phyloP scores from a whole-genome alignment of 2,113 vertebrate species.

The Tragelaphus imberbis region DNA sequence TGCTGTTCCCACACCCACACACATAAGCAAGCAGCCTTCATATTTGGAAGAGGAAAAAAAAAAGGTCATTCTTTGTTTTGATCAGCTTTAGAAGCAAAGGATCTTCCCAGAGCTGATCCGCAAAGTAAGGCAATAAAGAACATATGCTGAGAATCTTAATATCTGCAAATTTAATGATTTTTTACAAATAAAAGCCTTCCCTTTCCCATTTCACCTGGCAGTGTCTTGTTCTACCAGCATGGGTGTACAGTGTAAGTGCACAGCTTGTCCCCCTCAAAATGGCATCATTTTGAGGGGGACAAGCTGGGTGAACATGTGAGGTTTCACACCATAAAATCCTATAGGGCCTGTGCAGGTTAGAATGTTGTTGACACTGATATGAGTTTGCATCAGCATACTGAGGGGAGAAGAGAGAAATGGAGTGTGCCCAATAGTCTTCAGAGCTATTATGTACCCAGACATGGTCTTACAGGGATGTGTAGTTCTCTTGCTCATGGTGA shows the following conservation, averaged over 20 bases:
- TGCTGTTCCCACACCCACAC: not conserved
- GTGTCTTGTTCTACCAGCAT: not conserved
- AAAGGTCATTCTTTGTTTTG: conserved; percentile 5
- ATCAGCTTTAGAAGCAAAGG: conserved; percentile 34
- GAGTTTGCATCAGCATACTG: not conserved
- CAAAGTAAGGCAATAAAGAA: conserved; percentile 18
- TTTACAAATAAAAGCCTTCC: conserved; percentile 18
- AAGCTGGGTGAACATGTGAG: not conserved
- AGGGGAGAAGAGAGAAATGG: not conserved
- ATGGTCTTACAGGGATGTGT: not conserved
- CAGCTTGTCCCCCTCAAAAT: not conserved
- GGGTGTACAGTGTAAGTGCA: not conserved
- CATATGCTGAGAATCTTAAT: not conserved
- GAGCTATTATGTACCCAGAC: not conserved
- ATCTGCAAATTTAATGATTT: not conserved
- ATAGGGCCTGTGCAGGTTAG: not conserved
- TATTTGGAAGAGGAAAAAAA: conserved; percentile 2
- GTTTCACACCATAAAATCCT: not conserved
- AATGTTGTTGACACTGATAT: not conserved
- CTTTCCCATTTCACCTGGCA: not conserved
- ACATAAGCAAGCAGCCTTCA: not conserved
- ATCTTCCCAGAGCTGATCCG: not conserved
- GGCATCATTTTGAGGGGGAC: not conserved
- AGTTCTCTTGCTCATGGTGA: not conserved
- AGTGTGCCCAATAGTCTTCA: not conserved